Base-by-base conservation (phyloP, 2,888 invertebrate genomes). In the Melikaiella ostensackeni region DNA sequence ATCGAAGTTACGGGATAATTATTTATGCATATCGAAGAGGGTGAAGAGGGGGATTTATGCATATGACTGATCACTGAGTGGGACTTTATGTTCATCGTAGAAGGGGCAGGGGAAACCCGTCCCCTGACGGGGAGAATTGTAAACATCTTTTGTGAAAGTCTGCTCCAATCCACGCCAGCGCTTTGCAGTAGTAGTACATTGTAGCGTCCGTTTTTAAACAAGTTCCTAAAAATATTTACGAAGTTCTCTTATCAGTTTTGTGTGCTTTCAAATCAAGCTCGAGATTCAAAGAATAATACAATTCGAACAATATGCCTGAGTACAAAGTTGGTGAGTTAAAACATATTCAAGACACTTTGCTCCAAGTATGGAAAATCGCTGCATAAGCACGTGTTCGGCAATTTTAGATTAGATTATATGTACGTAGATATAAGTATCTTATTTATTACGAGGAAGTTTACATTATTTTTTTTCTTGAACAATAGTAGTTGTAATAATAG, bases 291-390 rank as follows among this genome's bases (percentile, higher is more conserved):
- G 16, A 70, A 50, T 33, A 21, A 50, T 27, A 50, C 13, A 4
- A 70, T 33, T n/a, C 1, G 1, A 70, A 50, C 30, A 70, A 50
- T 9, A 70, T 70, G 70, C 50, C 70, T 50, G 70, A 70, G 7
- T 70, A 30, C 30, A 70, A 70, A 70, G 50, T 70, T 46, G 70
- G 70, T 70, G 30, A 70, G 70, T 70, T 70, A 13, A 46, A 46
- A 64, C 21, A 16, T 42, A 13, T 55, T 64, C 8, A 11, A 59
- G 11, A 33, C 8, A n/a, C 42, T 21, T 42, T 64, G 27, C 5
- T 70, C 11, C 21, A 1, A n/a, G 30, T 13, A 50, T n/a, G 27
- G 11, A 27, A 9, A 3, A 6, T 59, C 13, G 27, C 24, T 9
- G 19, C 8, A 24, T 35, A 30, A 50, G 11, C 42, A 74, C 55